Percentiles rank a stretch among this genome's conserved stretches.
Conservation (phyloP, 2,888 invertebrate species). For the Amphiduros pacificus region DNA sequence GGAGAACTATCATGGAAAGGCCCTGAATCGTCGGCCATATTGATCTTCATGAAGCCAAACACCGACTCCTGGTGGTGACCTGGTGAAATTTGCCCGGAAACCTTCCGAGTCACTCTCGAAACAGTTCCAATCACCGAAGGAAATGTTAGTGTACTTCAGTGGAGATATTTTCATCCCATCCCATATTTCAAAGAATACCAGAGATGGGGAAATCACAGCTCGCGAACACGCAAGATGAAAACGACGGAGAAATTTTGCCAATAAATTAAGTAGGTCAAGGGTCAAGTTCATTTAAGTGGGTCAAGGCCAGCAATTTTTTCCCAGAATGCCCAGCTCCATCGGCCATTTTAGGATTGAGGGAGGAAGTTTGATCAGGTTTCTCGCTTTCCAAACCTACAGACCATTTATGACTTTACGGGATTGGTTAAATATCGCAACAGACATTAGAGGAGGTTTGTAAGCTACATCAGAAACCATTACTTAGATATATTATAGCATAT, state of each 20-base stretch:
- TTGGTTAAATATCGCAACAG: neutral
- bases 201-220: no score
- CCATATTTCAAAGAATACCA: no score
- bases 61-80: slow-evolving; percentile 20
- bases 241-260: no score
- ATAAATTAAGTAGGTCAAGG: slow-evolving; percentile 12
- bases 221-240: no score
- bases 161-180: no score
- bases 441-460: no score
- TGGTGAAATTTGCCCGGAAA: neutral
- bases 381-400: slow-evolving; percentile 1
- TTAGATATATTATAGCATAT: no score
- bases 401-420: slow-evolving; percentile 1
- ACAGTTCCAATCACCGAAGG: no score
- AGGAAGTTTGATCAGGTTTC: neutral
- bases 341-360: slow-evolving; percentile 19
- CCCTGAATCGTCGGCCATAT: slow-evolving; percentile 26
- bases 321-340: slow-evolving; percentile 5
- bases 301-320: slow-evolving; percentile 16
- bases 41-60: slow-evolving; percentile 21
- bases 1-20: slow-evolving; percentile 17
- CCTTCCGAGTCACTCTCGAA: no score
- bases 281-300: slow-evolving; percentile 12
- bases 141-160: no score
- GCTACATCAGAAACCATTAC: no score